phyloP scores from a whole-genome alignment of 2,113 vertebrate species.

The Nycticebus coucang region DNA sequence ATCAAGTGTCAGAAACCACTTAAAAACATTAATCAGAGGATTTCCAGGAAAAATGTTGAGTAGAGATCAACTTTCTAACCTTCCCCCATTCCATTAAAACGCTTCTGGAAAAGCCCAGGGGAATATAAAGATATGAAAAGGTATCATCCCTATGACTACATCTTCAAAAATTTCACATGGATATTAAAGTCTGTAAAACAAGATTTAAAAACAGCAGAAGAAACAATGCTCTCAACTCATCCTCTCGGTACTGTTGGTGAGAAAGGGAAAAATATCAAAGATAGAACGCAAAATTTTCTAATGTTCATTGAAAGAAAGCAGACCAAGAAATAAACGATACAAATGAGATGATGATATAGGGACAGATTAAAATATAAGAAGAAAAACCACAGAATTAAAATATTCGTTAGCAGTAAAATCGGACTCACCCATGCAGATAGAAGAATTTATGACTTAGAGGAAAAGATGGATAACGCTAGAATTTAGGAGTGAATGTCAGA shows the following conservation, averaged over 20 bases:
- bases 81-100: not conserved
- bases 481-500: not conserved
- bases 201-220: not conserved
- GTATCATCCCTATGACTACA: not conserved
- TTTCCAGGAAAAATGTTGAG: slow-evolving; percentile 57
- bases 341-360: not conserved
- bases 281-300: not conserved
- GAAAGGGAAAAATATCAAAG: not conserved
- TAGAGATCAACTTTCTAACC: slow-evolving; percentile 33
- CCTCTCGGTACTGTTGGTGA: not conserved
- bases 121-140: not conserved
- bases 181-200: not conserved
- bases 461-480: not conserved
- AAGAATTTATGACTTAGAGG: not conserved
- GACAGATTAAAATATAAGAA: not conserved
- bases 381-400: not conserved
- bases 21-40: slow-evolving; percentile 63
- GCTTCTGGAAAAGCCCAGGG: not conserved
- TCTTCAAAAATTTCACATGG: not conserved
- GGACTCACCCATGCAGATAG: not conserved
- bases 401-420: not conserved
- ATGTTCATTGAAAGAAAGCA: not conserved
- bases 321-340: not conserved
- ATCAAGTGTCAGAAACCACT: slow-evolving; percentile 65
- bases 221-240: not conserved